These are phyloP conservation scores for Dioctria rufipes DNA, from an alignment of 2,888 invertebrate species.

Conservation along the genomic window DNA sequence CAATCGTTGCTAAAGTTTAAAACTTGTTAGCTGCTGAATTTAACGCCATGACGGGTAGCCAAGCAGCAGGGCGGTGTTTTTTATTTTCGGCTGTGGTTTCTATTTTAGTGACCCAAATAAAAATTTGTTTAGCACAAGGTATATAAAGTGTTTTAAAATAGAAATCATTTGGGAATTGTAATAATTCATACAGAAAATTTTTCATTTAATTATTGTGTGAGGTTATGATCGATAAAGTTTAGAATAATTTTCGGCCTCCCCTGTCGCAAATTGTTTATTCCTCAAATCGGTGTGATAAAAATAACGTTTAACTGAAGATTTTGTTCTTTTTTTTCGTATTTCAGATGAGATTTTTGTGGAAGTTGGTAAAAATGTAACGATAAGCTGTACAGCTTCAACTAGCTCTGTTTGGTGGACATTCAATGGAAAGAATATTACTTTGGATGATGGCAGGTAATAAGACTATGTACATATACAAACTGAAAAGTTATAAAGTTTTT, in stretches of 20 bases:
- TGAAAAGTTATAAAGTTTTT: too few species aligned
- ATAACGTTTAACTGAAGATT: background rate
- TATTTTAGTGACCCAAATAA: slow-evolving; percentile 51
- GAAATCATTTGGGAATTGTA: background rate
- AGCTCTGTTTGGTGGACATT: slow-evolving; percentile 76
- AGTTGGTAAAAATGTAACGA: slow-evolving; percentile 72
- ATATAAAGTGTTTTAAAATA: slow-evolving; percentile 35
- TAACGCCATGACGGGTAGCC: slow-evolving; percentile 57
- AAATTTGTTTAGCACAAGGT: slow-evolving; percentile 54
- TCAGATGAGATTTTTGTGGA: slow-evolving; percentile 59
- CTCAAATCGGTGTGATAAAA: background rate
- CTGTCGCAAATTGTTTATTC: slow-evolving; percentile 48
- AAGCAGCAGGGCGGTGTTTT: slow-evolving; percentile 59
- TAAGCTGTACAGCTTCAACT: slow-evolving; percentile 74
- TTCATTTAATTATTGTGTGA: slow-evolving; percentile 39
- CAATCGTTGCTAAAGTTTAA: slow-evolving; percentile 9
- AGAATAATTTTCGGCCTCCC: slow-evolving; percentile 8
- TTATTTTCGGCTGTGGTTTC: slow-evolving; percentile 55
- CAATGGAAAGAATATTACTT: slow-evolving; percentile 74
- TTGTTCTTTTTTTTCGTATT: slow-evolving; percentile 40
- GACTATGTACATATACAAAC: background rate
- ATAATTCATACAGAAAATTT: slow-evolving; percentile 43
- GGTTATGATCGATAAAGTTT: slow-evolving; percentile 56
- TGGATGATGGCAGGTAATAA: slow-evolving; percentile 71
- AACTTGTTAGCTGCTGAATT: slow-evolving; percentile 26